Evolutionary conservation across 2,888 invertebrate genomes (phyloP), one percentile per base, ranked within the genome.

Genomic region (Xiphydria camelus): DNA sequence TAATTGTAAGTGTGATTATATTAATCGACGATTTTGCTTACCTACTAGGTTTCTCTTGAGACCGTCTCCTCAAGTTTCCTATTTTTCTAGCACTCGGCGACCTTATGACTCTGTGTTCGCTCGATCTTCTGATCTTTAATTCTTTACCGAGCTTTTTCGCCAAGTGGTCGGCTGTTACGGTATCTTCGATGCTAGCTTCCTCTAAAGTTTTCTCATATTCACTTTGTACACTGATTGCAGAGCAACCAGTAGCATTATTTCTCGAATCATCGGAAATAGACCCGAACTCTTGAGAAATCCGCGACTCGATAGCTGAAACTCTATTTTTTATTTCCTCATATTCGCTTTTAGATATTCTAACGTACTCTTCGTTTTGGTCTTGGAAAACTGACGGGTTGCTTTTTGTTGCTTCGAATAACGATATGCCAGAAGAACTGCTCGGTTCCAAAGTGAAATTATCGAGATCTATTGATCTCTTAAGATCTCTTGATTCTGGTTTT

Each of bases 81-180:
- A 90, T 91, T 79, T 89, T 90, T 38, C 90, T 79, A 1, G 89
- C 89, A 68, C 89, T 90, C 1, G 90, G 91, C 0, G 90, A 90
- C 53, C 89, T 77, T 49, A 89, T 86, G 4, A 89, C 81, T 63
- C 85, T 85, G 38, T 84, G 80, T 59, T 88, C 86, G 22, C 80
- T 79, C 46, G 84, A 87, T 32, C 84, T 82, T 45, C 89, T 77
- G 43, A 89, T 89, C 68, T 88, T 87, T 32, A 90, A 70, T 68
- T 89, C 88, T 62, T 83, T 83, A 59, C 87, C 87, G 29, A 90
- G 75, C 47, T 85, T 79, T 47, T 83, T 82, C 2, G 88, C 89
- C 47, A 90, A 75, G 50, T 86, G 83, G 62, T 89, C 88, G 0
- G 88, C 84, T 1, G 80, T 83, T 0, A 82, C 80, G 44, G 82